Evolutionary conservation across 2,888 invertebrate species (phyloP).

Genomic region (Dasysyrphus tricinctus): DNA sequence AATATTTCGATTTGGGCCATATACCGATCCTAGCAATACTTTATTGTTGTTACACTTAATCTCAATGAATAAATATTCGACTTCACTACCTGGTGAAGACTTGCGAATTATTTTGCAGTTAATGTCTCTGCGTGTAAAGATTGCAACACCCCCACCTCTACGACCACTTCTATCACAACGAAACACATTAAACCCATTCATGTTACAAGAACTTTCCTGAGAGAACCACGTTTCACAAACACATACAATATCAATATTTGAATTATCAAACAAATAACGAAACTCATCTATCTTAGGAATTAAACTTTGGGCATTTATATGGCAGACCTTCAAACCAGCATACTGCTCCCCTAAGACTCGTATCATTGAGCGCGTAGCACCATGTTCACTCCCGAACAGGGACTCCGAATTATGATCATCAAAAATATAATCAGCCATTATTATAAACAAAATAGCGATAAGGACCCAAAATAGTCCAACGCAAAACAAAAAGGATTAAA

Average conservation of each 20-base stretch:
- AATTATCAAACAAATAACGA: too few relatives aligned
- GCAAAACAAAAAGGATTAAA: neutral
- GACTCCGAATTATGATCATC: neutral
- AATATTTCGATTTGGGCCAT: too few relatives aligned
- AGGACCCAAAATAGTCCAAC: conserved; percentile 14
- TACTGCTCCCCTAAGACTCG: neutral
- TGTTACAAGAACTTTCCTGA: neutral
- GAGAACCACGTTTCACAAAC: neutral
- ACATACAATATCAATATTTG: too few relatives aligned
- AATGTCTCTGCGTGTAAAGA: neutral
- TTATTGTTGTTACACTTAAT: too few relatives aligned
- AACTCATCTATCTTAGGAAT: neutral
- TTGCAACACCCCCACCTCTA: neutral
- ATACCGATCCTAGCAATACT: too few relatives aligned
- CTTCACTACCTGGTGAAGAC: neutral
- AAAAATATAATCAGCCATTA: conserved; percentile 2
- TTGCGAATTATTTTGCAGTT: conserved; percentile 11
- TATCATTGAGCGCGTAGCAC: conserved; percentile 7
- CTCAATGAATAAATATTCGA: too few relatives aligned
- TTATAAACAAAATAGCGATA: neutral
- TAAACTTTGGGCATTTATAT: conserved; percentile 16
- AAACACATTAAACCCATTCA: conserved; percentile 3
- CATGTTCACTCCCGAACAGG: neutral
- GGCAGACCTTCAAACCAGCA: conserved; percentile 4
- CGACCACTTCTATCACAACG: conserved; percentile 20